Percentiles rank a stretch among this genome's conserved stretches.
Evolutionary conservation across 2,797 vertebrate species (phyloP).

Genomic region (Phaenicophaeus curvirostris): DNA sequence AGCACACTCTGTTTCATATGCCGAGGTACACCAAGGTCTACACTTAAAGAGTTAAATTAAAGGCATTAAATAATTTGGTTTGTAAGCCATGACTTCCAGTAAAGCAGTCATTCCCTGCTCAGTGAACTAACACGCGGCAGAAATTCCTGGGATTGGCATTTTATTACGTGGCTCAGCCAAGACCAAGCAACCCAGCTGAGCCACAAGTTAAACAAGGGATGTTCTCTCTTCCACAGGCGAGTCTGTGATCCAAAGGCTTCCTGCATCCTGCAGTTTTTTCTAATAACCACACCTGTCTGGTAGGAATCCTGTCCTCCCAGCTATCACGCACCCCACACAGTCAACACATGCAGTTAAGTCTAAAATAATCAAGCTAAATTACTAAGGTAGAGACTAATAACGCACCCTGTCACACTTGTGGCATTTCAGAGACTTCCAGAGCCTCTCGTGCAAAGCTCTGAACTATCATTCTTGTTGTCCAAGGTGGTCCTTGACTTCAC

Average conservation of each 20-base stretch:
- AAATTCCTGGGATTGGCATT: not conserved
- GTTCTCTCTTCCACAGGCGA: not conserved
- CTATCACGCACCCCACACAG: not conserved
- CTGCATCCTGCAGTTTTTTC: not conserved
- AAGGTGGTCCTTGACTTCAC: not conserved
- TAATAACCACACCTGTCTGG: not conserved
- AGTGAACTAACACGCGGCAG: fast-evolving
- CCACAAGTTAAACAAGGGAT: not conserved
- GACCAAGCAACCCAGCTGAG: not conserved
- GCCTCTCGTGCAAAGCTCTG: not conserved
- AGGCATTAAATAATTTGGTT: not conserved
- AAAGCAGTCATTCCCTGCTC: not conserved
- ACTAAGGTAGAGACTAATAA: not conserved
- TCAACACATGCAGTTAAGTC: not conserved
- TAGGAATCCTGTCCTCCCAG: constrained; percentile 13
- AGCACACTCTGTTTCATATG: not conserved
- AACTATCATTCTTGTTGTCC: not conserved
- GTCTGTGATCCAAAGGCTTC: not conserved
- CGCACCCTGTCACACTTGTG: not conserved
- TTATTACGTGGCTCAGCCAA: not conserved
- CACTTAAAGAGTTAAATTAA: not conserved
- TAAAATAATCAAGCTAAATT: not conserved
- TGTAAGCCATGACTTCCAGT: not conserved
- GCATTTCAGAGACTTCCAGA: not conserved
- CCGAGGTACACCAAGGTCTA: not conserved